phyloP scores from a whole-genome alignment of 2,113 vertebrate genomes.

The Ascaphus truei region DNA sequence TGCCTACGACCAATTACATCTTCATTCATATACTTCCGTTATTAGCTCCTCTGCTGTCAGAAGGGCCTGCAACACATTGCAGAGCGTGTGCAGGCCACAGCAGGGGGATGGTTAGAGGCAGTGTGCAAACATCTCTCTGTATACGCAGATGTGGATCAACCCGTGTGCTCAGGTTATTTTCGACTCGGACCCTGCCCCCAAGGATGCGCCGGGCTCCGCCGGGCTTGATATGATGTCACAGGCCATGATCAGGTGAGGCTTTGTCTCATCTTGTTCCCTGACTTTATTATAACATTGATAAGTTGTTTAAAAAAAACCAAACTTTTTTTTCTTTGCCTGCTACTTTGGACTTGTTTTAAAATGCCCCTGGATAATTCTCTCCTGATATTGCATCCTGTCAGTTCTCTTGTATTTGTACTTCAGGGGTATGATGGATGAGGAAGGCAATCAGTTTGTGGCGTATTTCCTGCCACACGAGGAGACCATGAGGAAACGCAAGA shows the following conservation, averaged over 20 bases:
- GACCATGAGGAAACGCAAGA: slow-evolving; percentile 85
- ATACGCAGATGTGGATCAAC: slow-evolving; percentile 90
- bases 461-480: slow-evolving; percentile 91
- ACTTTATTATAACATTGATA: not conserved
- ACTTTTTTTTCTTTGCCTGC: no score
- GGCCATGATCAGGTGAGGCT: slow-evolving; percentile 85
- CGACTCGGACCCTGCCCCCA: slow-evolving; percentile 89
- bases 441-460: slow-evolving; percentile 94
- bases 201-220: slow-evolving; percentile 71
- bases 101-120: not conserved
- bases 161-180: slow-evolving; percentile 94
- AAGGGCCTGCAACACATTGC: no score
- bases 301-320: no score
- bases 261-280: not conserved
- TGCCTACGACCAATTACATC: no score
- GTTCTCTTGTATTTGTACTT: no score
- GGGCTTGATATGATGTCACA: slow-evolving; percentile 94
- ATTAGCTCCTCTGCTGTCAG: no score
- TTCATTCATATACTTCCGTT: no score
- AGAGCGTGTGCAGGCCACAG: no score
- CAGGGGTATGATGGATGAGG: slow-evolving; percentile 97
- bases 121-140: not conserved
- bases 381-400: no score
- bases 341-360: not conserved
- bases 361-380: no score